Percentiles rank a stretch among this genome's conserved stretches.
These are phyloP conservation scores for Pseudanteris insignis DNA, from an alignment of 2,888 invertebrate genomes.

Conservation along the genomic window DNA sequence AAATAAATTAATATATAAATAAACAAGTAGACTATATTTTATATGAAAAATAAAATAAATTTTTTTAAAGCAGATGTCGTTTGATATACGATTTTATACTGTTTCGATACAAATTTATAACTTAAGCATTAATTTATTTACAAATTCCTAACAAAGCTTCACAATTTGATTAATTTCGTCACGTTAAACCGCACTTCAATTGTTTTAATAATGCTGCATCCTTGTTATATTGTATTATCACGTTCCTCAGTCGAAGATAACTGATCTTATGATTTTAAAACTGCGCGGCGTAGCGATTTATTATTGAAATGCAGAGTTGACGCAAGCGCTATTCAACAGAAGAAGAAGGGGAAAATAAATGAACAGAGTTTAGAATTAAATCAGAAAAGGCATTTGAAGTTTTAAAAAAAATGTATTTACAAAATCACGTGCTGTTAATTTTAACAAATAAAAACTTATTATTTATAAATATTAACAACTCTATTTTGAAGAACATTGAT, in stretches of 20 bases:
- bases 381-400: no score
- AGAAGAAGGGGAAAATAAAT: no score
- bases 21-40: no score
- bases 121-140: neutral
- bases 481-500: no score
- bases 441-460: no score
- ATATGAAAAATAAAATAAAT: no score
- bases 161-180: neutral
- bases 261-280: neutral
- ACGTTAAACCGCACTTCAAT: neutral
- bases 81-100: no score
- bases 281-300: neutral
- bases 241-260: neutral
- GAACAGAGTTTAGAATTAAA: no score
- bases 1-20: no score
- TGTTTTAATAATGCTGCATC: neutral
- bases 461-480: constrained; percentile 1
- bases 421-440: neutral
- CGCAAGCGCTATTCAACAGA: neutral
- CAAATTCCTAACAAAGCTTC: neutral
- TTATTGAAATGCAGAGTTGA: neutral
- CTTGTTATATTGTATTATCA: neutral
- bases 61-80: no score
- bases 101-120: no score
- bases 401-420: neutral